These are phyloP conservation scores for Ataeniobius toweri DNA, from an alignment of 2,797 vertebrate genomes.

Conservation along the genomic window DNA sequence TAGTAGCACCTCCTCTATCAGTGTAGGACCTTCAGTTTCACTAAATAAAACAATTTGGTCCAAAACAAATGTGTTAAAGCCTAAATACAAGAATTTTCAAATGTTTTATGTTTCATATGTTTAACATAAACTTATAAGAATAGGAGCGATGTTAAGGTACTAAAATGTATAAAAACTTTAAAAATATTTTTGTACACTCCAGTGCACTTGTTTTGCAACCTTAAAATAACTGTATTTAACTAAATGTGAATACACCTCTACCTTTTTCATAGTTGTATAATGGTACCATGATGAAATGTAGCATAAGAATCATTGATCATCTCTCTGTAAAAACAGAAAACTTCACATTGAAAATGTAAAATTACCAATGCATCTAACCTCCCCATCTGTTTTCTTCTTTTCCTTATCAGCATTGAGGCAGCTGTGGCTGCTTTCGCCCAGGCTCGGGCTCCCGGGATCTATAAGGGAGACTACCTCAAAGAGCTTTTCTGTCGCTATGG, in stretches of 20 bases:
- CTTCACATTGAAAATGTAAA: neutral
- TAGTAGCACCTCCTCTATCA: neutral
- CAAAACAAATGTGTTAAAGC: neutral
- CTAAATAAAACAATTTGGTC: neutral
- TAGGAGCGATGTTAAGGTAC: neutral
- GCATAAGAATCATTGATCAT: neutral
- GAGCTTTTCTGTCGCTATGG: constrained; percentile 96
- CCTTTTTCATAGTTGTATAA: neutral
- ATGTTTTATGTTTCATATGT: neutral
- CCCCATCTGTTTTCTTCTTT: neutral
- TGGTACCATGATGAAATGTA: neutral
- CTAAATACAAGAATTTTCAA: neutral
- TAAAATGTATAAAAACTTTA: neutral
- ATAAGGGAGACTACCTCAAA: constrained; percentile 97
- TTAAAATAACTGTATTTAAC: neutral
- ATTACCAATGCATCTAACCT: neutral
- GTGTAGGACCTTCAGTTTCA: neutral
- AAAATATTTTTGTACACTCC: no score
- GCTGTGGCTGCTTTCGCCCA: constrained; percentile 92
- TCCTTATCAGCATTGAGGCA: constrained; percentile 87
- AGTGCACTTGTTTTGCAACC: neutral
- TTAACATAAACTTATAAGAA: neutral
- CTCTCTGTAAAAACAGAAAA: constrained; percentile 1
- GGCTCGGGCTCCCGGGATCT: constrained; percentile 95
- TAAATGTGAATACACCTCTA: neutral